A percentile compares a stretch with the other conserved stretches of the same genome.
Conservation (phyloP, 2,113 vertebrate species). For the Falco punctatus region DNA sequence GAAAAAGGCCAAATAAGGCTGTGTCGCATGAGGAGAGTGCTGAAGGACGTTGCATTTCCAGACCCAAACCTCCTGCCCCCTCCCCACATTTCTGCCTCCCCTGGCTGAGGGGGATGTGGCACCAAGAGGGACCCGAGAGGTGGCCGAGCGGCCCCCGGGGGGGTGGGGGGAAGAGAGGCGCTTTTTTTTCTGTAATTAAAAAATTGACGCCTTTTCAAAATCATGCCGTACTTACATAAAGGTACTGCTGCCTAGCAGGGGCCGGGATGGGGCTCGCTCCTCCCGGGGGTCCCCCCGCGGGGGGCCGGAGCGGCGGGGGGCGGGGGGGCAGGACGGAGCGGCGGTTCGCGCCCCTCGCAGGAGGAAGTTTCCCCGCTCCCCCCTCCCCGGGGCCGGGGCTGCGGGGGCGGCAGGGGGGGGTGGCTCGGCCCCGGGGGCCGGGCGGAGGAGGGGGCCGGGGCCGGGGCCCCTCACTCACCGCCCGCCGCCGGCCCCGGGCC, state of each 20-base stretch:
- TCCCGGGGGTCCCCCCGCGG: not conserved
- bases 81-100: not conserved
- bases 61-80: not conserved
- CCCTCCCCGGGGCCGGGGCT: not conserved
- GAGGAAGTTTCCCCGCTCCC: not conserved
- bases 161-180: not conserved
- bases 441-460: not conserved
- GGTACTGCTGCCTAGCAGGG: not conserved
- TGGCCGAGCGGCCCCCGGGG: not conserved
- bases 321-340: not conserved
- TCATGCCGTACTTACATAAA: not conserved
- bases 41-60: constrained; percentile 18
- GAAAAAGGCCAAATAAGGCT: not conserved
- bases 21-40: not conserved
- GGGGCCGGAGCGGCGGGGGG: not conserved
- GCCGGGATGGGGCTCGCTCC: not conserved
- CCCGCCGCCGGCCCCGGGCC: constrained; percentile 74
- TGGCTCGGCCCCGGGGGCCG: not conserved
- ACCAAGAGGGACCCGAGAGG: not conserved
- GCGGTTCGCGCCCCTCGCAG: not conserved
- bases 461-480: constrained; percentile 67
- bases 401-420: not conserved
- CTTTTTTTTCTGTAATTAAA: not conserved
- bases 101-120: not conserved
- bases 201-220: not conserved